phyloP scores from a whole-genome alignment of 2,113 vertebrate genomes.

The Ornithorhynchus anatinus region DNA sequence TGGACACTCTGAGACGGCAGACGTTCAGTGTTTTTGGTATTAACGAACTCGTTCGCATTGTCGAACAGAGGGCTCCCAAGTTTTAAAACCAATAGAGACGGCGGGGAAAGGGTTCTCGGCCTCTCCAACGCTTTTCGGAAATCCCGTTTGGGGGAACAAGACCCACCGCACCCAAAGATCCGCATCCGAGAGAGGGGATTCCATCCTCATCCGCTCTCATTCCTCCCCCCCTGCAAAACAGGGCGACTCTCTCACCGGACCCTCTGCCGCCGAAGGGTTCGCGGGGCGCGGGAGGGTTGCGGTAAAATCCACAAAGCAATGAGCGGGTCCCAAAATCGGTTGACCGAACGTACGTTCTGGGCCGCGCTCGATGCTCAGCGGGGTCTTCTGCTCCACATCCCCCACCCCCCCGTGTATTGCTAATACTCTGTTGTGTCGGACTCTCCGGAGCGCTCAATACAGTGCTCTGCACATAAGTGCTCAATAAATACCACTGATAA shows the following conservation, averaged over 20 bases:
- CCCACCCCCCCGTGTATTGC: conserved; percentile 1
- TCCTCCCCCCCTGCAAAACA: conserved; percentile 4
- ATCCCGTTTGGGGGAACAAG: conserved; percentile 51
- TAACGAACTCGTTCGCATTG: conserved; percentile 37
- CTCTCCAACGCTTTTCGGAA: conserved; percentile 34
- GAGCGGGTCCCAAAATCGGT: neutral
- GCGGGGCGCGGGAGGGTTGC: conserved; percentile 18
- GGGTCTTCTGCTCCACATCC: conserved; percentile 19
- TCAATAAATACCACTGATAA: no score
- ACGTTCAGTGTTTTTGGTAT: conserved; percentile 50
- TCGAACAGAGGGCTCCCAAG: conserved; percentile 48
- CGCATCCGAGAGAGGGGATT: conserved; percentile 60
- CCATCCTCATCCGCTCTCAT: conserved; percentile 24
- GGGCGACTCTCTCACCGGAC: neutral
- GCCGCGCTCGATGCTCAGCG: conserved; percentile 3
- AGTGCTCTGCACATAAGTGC: no score
- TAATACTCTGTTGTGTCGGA: no score
- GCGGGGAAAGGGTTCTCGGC: conserved; percentile 58
- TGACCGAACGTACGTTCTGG: conserved; percentile 15
- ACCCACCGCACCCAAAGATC: conserved; percentile 27
- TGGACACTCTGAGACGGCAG: conserved; percentile 63
- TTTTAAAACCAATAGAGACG: conserved; percentile 55
- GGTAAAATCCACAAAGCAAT: conserved; percentile 26
- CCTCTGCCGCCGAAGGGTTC: conserved; percentile 4
- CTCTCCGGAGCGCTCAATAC: no score